Conservation (phyloP, 2,797 vertebrate genomes). For the Anableps anableps region DNA sequence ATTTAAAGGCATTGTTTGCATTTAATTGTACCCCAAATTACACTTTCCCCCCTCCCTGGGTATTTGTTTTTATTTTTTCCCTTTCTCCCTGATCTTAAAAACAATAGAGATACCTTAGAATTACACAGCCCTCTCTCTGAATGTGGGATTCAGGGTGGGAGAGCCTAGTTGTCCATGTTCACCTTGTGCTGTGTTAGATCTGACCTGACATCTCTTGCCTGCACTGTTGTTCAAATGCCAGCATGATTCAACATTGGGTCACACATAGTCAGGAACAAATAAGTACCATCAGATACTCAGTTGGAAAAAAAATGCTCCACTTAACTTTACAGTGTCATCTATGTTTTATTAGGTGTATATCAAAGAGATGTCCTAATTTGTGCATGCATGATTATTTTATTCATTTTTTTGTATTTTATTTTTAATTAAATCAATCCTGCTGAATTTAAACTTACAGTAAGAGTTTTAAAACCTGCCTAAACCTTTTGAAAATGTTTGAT, state of each 20-base stretch:
- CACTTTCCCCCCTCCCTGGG: conserved; percentile 15
- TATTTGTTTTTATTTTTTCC: neutral
- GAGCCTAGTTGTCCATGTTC: conserved; percentile 36
- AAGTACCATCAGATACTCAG: neutral
- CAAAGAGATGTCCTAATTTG: neutral
- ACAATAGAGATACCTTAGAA: conserved; percentile 7
- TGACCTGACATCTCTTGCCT: conserved; percentile 51
- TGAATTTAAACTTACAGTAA: neutral
- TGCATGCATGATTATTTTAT: too few species aligned
- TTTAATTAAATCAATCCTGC: neutral
- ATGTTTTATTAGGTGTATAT: neutral
- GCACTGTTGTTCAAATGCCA: conserved; percentile 30
- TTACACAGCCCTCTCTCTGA: conserved; percentile 6
- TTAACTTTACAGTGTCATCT: conserved; percentile 2
- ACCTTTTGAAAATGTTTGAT: conserved; percentile 27
- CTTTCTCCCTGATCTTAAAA: neutral
- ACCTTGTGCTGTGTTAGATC: conserved; percentile 59
- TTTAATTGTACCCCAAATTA: conserved; percentile 17
- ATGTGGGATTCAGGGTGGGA: conserved; percentile 31
- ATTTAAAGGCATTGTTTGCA: conserved; percentile 22
- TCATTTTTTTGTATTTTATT: neutral
- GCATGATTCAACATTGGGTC: conserved; percentile 14
- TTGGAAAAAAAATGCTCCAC: neutral
- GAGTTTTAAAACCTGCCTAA: conserved; percentile 4
- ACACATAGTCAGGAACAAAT: neutral